Base-by-base conservation (phyloP, 2,888 invertebrate genomes). In the Hirudinaria manillensis region DNA sequence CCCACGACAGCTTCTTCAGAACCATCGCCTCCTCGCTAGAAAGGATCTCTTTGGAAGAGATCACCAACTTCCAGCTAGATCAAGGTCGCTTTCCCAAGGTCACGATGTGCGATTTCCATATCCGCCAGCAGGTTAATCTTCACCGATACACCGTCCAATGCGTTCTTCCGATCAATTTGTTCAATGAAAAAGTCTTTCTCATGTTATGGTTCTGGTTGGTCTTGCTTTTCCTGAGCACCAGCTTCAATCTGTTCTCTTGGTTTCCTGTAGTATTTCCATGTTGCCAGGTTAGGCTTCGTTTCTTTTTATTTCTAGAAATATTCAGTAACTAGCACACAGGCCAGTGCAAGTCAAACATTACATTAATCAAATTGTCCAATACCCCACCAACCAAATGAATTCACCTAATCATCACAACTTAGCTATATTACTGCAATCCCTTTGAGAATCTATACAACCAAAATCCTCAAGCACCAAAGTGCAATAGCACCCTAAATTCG, bases 121-220 rank as follows among this genome's bases (percentile, higher is more conserved):
- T 78, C 21, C 70, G 78, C 16, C 78, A 78, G 66, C 78, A 78
- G 51, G 74, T 75, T 34, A 77, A 77, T 45, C 65, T 77, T 13
- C 77, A 77, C n/a, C 77, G 77, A 21, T 77, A 76, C 76, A 75
- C 79, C 19, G 77, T 77, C 66, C 77, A 77, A 34, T 77, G 77
- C 45, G 77, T 75, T 21, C 75, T 77, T 27, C 77, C 77, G 16
- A 75, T 77, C 51, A 77, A 77, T 36, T 53, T 77, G 21, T 75
- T 75, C 71, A 77, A 77, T 72, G 77, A 77, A 29, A 77, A 77
- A 67, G 72, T 77, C 21, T 77, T 77, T 70, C 83, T 84, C 78
- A 87, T 87, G 82, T 81, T 87, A 53, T 87, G 87, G 87, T 86
- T 86, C 81, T 87, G 87, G 87, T 81, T 87, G 72, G 82, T 87